Conservation (phyloP, 2,888 invertebrate genomes). For the Vandiemenella viatica region DNA sequence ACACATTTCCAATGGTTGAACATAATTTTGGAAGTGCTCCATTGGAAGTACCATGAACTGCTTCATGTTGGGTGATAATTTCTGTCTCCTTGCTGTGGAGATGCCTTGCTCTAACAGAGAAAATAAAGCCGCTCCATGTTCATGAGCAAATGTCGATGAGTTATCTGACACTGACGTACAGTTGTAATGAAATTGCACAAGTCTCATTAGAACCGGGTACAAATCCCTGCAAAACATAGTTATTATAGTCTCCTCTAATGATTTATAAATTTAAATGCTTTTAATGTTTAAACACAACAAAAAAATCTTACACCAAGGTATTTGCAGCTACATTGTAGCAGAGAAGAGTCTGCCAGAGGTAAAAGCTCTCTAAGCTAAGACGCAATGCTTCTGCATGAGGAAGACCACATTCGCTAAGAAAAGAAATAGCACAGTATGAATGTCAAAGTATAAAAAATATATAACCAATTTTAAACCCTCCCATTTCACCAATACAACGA, state of each 20-base stretch:
- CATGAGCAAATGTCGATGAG: slow-evolving; percentile 36
- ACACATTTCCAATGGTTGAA: slow-evolving; percentile 14
- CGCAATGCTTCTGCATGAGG: slow-evolving; percentile 22
- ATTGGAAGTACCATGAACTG: not conserved
- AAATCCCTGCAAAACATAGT: slow-evolving; percentile 27
- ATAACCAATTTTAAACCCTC: too few species aligned
- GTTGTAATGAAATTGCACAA: slow-evolving; percentile 41
- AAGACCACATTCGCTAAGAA: slow-evolving; percentile 33
- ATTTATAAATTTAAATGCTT: too few species aligned
- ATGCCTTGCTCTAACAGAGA: slow-evolving; percentile 22
- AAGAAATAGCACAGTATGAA: too few species aligned
- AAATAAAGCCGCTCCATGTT: slow-evolving; percentile 40
- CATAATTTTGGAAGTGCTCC: slow-evolving; percentile 3
- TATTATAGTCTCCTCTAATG: too few species aligned
- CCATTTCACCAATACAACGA: too few species aligned
- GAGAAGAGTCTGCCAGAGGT: slow-evolving; percentile 39
- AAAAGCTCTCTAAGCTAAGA: slow-evolving; percentile 30
- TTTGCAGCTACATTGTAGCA: slow-evolving; percentile 36
- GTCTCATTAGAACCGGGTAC: slow-evolving; percentile 39
- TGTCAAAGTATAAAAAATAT: too few species aligned
- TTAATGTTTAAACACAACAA: too few species aligned
- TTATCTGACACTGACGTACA: slow-evolving; percentile 35
- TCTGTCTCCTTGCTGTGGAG: slow-evolving; percentile 20
- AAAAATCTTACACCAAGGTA: slow-evolving; percentile 24
- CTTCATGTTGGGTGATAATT: not conserved